phyloP scores from a whole-genome alignment of 2,888 invertebrate species.

The Bellardia pandia region DNA sequence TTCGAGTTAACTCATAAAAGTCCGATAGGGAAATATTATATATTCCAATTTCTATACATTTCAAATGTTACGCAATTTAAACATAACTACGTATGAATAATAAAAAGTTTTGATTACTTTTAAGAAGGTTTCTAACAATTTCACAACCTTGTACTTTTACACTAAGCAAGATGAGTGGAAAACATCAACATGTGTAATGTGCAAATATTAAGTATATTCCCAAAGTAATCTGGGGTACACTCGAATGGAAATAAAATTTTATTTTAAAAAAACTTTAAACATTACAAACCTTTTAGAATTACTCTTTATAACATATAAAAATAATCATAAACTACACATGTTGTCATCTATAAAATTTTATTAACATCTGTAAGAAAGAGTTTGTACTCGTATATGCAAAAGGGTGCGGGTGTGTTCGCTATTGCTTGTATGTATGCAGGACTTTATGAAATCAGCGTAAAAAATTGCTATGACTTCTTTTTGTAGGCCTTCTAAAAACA shows the following conservation, averaged over 20 bases:
- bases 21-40: too few species aligned
- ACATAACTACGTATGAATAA: not conserved
- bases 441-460: not conserved
- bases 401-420: not conserved
- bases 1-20: too few species aligned
- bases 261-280: slow-evolving; percentile 20
- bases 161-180: not conserved
- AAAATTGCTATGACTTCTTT: too few species aligned
- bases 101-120: not conserved
- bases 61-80: not conserved
- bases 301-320: slow-evolving; percentile 40
- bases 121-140: not conserved
- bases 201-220: slow-evolving; percentile 3
- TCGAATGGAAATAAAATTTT: not conserved
- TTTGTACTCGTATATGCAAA: not conserved
- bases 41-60: too few species aligned
- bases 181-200: slow-evolving; percentile 1
- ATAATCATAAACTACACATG: slow-evolving; percentile 51
- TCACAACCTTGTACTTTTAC: too few species aligned
- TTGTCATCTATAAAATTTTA: slow-evolving; percentile 52
- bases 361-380: slow-evolving; percentile 7
- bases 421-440: not conserved
- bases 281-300: slow-evolving; percentile 27
- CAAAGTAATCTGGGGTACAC: not conserved
- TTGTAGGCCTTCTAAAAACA: too few species aligned